Percentiles rank a stretch among this genome's conserved stretches.
phyloP scores from a whole-genome alignment of 1,140 invertebrate genomes.

The Penaeus vannamei region DNA sequence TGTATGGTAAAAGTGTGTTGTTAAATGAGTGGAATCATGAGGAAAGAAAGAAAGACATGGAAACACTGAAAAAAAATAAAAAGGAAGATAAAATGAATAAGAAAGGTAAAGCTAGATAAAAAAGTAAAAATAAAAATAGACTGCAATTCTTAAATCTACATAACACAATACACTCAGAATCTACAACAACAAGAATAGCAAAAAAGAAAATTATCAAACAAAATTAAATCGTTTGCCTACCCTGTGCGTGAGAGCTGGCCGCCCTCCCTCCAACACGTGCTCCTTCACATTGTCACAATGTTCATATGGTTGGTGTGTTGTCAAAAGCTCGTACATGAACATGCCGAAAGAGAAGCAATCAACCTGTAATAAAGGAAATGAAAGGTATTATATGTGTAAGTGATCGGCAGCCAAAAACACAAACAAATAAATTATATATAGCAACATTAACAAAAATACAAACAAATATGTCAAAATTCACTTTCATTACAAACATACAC shows the following conservation, averaged over 20 bases:
- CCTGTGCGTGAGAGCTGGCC: conserved; percentile 88
- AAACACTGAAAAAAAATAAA: not conserved
- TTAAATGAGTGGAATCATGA: not conserved
- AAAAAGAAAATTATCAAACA: conserved; percentile 70
- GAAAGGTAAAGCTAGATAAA: not conserved
- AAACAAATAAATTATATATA: too few species aligned
- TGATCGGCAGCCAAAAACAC: too few species aligned
- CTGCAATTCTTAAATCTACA: not conserved
- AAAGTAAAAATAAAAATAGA: not conserved
- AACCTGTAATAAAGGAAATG: conserved; percentile 76
- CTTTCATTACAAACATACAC: too few species aligned
- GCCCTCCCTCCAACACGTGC: conserved; percentile 92
- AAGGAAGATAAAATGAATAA: not conserved
- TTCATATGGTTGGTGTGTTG: conserved; percentile 94
- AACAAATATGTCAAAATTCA: too few species aligned
- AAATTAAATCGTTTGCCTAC: conserved; percentile 75
- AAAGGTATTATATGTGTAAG: not conserved
- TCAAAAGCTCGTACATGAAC: conserved; percentile 97
- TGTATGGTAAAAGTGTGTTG: conserved; percentile 57
- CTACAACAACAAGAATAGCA: not conserved
- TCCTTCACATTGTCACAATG: conserved; percentile 96
- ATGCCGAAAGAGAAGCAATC: conserved; percentile 99
- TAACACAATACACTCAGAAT: not conserved
- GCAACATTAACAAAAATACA: too few species aligned
- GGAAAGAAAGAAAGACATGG: conserved; percentile 1